Evolutionary conservation across 1,140 invertebrate species (phyloP).

Genomic region (Drosophila carrolli): DNA sequence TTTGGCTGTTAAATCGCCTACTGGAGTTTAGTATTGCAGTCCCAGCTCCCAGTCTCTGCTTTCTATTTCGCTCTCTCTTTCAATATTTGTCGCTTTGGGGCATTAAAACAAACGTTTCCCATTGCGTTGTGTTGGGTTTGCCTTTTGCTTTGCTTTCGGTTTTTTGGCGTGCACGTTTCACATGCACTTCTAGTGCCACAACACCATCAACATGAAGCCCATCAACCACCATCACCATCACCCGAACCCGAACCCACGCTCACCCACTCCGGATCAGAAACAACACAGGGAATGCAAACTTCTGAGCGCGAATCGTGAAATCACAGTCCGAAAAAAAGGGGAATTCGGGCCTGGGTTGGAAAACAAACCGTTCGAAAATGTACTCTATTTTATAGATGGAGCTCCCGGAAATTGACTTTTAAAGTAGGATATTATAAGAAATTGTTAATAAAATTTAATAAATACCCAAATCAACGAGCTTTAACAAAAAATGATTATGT

Average conservation of each 20-base stretch:
- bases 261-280: constrained; percentile 38
- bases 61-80: constrained; percentile 35
- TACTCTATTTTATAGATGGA: background rate
- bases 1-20: constrained; percentile 73
- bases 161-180: constrained; percentile 59
- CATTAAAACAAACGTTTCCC: constrained; percentile 81
- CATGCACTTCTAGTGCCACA: constrained; percentile 72
- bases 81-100: constrained; percentile 82
- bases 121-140: constrained; percentile 66
- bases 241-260: too few species aligned
- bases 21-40: constrained; percentile 62
- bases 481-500: too few species aligned
- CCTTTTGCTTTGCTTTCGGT: constrained; percentile 43
- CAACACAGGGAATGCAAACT: constrained; percentile 44
- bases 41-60: constrained; percentile 1
- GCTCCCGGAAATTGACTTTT: background rate
- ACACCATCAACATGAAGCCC: constrained; percentile 47
- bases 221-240: background rate
- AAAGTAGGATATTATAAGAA: too few species aligned
- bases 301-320: constrained; percentile 66
- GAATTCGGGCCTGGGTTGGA: constrained; percentile 8
- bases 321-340: constrained; percentile 65
- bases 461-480: too few species aligned
- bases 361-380: constrained; percentile 10
- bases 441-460: too few species aligned